Evolutionary conservation across 2,113 vertebrate genomes (phyloP).

Genomic region (Antidorcas marsupialis): DNA sequence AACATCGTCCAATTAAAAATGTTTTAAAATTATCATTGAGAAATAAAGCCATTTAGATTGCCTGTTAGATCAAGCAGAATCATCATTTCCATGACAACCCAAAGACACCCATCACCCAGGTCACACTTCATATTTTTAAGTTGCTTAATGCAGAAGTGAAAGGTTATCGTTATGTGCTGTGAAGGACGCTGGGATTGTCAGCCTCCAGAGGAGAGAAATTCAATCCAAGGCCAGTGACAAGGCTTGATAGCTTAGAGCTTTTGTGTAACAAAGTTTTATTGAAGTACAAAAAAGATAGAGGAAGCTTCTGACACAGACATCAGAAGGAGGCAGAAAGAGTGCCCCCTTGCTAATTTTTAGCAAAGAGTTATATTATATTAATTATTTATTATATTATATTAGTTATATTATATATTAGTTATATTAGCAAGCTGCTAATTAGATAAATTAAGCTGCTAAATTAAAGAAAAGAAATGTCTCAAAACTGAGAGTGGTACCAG

Average conservation of each 20-base stretch:
- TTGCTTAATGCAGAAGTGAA: not conserved
- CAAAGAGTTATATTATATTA: not conserved
- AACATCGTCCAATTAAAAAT: not conserved
- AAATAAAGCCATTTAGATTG: not conserved
- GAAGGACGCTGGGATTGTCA: not conserved
- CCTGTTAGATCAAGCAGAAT: not conserved
- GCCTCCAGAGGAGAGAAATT: not conserved
- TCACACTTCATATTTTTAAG: not conserved
- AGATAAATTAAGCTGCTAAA: not conserved
- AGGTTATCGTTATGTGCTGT: not conserved
- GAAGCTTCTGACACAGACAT: not conserved
- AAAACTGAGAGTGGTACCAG: not conserved
- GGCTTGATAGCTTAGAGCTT: not conserved
- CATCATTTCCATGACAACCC: not conserved
- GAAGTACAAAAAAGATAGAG: not conserved
- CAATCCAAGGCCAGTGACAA: not conserved
- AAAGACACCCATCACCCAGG: not conserved
- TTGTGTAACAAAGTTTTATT: not conserved
- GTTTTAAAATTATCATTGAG: not conserved
- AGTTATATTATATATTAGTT: not conserved
- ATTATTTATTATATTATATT: too few species aligned
- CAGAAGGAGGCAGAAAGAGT: not conserved
- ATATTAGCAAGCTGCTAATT: not conserved
- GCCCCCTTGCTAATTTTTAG: not conserved
- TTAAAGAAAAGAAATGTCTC: not conserved